Evolutionary conservation across 2,888 invertebrate genomes (phyloP), one percentile per base, ranked within the genome.

Genomic region (Apamea sordens): DNA sequence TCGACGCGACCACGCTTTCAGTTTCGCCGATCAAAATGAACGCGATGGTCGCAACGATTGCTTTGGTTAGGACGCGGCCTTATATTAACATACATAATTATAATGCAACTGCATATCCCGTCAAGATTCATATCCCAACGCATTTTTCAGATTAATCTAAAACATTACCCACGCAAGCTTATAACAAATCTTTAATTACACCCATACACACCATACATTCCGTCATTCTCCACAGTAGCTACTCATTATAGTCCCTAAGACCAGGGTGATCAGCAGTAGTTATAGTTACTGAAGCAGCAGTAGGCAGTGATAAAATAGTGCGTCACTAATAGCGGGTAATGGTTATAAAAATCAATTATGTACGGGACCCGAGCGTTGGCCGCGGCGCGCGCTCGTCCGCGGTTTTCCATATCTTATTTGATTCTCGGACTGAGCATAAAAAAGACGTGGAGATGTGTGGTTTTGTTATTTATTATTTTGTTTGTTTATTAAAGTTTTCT

Each of bases 371-470:
- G 82, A 65, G 84, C 79, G 74, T 32, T 75, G 65, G 77, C 32
- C 73, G 82, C 86, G 86, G 87, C 89, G 89, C 90, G 89, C 91
- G 92, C 92, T 88, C 93, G 89, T 89, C 91, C 93, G 92, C 91
- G 93, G 94, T 94, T 94, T 94, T 93, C 93, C 94, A 94, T 94
- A 95, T 94, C 95, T 95, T 94, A 95, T 95, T 95, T 93, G 94
- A 94, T 94, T 93, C 94, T 91, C 88, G 89, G 90, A 91, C 90
- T 91, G 75, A 15, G 91, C 76, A 92, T 90, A 91, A 65, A 56
- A 80, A 86, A 78, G 47, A 50, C 5, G 56, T 93, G 80, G 94
- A 94, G 93, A 78, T 15, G 91, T 72, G 18, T 77, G 67, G 63
- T 78, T 76, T 73, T 71, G 59, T 70, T 50, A 64, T 65, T 69